phyloP scores from a whole-genome alignment of 1,140 invertebrate species.

The Temnothorax longispinosus region DNA sequence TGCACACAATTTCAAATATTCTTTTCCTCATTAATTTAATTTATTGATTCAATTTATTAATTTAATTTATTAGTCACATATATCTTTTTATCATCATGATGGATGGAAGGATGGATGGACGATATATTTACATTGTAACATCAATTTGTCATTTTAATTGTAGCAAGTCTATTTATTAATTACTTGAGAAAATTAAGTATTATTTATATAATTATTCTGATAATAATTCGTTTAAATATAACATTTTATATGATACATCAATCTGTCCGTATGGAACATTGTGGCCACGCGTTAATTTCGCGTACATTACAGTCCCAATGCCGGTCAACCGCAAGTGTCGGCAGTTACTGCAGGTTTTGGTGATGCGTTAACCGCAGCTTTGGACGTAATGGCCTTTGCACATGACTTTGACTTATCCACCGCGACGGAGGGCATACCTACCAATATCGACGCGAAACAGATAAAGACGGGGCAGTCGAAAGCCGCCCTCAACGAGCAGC shows the following conservation, averaged over 20 bases:
- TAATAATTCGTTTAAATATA: neutral
- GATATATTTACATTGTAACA: neutral
- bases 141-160: neutral
- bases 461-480: constrained; percentile 81
- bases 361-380: constrained; percentile 90
- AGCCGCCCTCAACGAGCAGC: constrained; percentile 84
- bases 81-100: neutral
- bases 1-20: neutral
- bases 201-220: neutral
- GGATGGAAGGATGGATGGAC: neutral
- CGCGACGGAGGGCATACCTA: constrained; percentile 77
- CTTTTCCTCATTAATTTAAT: neutral
- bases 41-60: neutral
- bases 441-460: constrained; percentile 73
- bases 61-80: neutral
- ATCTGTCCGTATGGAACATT: neutral
- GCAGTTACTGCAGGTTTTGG: constrained; percentile 85
- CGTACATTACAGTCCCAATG: constrained; percentile 73
- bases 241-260: constrained; percentile 27
- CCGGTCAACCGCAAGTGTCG: constrained; percentile 75
- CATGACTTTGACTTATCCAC: constrained; percentile 88
- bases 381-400: constrained; percentile 93
- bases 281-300: constrained; percentile 37
- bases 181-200: neutral
- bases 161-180: neutral